Evolutionary conservation across 2,113 vertebrate species (phyloP).

Genomic region (Vireo altiloquus): DNA sequence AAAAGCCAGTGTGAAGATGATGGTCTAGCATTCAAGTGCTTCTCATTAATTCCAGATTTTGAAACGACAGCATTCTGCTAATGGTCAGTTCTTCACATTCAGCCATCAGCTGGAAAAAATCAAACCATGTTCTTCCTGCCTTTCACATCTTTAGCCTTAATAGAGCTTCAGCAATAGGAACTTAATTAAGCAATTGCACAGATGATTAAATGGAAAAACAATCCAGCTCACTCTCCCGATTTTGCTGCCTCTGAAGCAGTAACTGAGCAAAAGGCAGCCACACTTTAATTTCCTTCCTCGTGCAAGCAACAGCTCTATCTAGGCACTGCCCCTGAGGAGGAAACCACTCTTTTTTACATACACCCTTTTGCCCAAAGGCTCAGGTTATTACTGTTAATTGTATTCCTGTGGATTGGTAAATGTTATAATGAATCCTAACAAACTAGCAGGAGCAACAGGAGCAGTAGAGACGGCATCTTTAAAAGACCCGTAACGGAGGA

Average conservation of each 20-base stretch:
- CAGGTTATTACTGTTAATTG: not conserved
- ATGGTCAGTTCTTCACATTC: not conserved
- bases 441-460: not conserved
- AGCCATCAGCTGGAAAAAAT: not conserved
- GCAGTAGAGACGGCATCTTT: not conserved
- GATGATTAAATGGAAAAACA: not conserved
- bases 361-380: not conserved
- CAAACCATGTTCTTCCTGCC: not conserved
- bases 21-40: not conserved
- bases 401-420: not conserved
- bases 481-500: accelerated
- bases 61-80: not conserved
- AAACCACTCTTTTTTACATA: not conserved
- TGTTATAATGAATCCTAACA: not conserved
- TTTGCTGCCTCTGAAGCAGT: not conserved
- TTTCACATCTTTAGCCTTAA: not conserved
- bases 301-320: not conserved
- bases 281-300: not conserved
- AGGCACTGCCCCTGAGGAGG: not conserved
- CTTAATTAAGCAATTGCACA: slow-evolving; percentile 7
- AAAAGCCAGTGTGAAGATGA: not conserved
- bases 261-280: not conserved
- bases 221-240: not conserved
- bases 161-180: not conserved
- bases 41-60: not conserved